Conservation (phyloP, 2,113 vertebrate species). For the Capricornis sumatraensis region DNA sequence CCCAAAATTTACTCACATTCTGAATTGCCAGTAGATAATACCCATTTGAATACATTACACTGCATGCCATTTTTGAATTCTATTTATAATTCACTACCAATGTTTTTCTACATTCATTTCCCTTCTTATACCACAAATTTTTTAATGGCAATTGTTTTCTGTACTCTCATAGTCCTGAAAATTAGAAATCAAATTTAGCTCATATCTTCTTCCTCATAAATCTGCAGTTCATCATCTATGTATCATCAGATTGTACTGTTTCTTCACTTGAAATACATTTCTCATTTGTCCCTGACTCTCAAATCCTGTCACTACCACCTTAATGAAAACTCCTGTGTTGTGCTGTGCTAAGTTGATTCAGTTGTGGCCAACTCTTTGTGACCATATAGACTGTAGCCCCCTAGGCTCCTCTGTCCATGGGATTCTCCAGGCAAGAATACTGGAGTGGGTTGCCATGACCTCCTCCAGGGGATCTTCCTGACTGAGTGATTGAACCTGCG, state of each 20-base stretch:
- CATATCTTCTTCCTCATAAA: not conserved
- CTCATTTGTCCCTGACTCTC: not conserved
- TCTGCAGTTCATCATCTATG: not conserved
- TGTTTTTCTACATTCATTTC: not conserved
- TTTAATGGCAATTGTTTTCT: not conserved
- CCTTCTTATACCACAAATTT: not conserved
- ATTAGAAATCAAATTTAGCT: not conserved
- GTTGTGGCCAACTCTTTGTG: not conserved
- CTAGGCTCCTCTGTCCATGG: not conserved
- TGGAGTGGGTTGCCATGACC: not conserved
- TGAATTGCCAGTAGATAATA: not conserved
- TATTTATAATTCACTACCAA: not conserved
- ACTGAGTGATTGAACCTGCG: accelerated
- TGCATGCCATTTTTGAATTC: not conserved
- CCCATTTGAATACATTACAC: not conserved
- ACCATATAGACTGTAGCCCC: not conserved
- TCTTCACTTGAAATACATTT: not conserved
- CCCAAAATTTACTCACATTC: not conserved
- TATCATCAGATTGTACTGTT: not conserved
- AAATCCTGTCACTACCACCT: not conserved
- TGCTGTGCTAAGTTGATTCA: not conserved
- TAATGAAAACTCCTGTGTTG: not conserved
- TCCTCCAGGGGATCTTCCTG: not conserved
- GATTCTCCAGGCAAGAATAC: not conserved
- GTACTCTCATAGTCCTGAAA: not conserved